Evolutionary conservation across 2,888 invertebrate genomes (phyloP), one percentile per base, ranked within the genome.

Genomic region (Hemistola chrysoprasaria): DNA sequence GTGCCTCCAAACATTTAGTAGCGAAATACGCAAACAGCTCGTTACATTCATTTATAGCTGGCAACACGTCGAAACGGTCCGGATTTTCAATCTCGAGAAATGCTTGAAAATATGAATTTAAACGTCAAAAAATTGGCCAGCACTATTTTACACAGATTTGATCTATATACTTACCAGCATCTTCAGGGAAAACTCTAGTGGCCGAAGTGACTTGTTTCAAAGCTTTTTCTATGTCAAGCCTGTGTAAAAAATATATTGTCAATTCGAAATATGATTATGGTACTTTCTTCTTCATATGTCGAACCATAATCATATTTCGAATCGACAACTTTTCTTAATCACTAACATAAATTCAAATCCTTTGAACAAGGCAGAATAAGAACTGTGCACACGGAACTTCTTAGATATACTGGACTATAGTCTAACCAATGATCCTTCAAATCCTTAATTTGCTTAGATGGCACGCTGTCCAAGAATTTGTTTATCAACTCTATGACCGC

Each of bases 21-120:
- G 95, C 95, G 62, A 95, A 96, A 69, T 93, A 93, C 0, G 93
- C 92, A 69, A 95, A 96, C 31, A 96, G 81, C 66, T 96, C 95
- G 69, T 95, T 93, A 60, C 95, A 95, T 65, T 95, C 95, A 33
- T 91, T 92, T 28, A 93, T 91, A 2, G 93, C 82, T 23, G 90
- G 90, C 34, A 68, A 61, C 11, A 93, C 64, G 44, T 94, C 93
- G 55, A 91, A 90, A 11, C 83, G 74, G 22, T 90, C 85, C 4
- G 91, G 90, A 58, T 90, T 90, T 50, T 93, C 93, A 31, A 94
- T 90, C 59, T 92, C 92, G 57, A 89, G 79, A 56, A 94, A 93
- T 16, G 92, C 93, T 92, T 47, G 5, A 65, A 68, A 38, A 27
- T 26, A n/a, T n/a, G n/a, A n/a, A n/a, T n/a, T n/a, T n/a, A n/a